Base-by-base conservation (phyloP, 2,888 invertebrate genomes). In the Adelognathus sp. region DNA sequence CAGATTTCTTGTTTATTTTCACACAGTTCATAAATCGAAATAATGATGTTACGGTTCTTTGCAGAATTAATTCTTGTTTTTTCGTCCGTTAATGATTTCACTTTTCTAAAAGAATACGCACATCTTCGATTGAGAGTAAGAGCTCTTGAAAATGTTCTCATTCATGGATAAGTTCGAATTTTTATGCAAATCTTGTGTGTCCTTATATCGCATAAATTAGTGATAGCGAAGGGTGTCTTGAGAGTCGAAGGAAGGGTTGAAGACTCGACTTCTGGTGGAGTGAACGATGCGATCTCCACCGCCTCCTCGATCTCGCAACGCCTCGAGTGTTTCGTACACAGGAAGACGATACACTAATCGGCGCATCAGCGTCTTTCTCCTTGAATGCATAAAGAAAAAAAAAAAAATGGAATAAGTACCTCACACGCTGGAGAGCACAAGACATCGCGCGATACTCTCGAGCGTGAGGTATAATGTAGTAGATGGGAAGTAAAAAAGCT, bases 401-500 rank as follows among this genome's bases (percentile, higher is more conserved):
- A 31, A 36, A 36, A 54, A 64, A 11, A 61, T 52, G 21, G 18
- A 58, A 50, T 66, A 66, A 66, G 73, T 60, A 60, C 69, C 64
- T 66, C 70, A 52, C 11, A 33, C 29, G 66, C 36, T 11, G 60
- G 52, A n/a, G n/a, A 70, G 61, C 70, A 29, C 60, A 63, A 78
- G 64, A 29, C 64, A 5, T 36, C 46, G 24, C 14, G 9, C n/a
- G 7, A 21, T 60, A 60, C 44, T 46, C 71, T 79, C 70, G 61
- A 54, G 60, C 44, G 18, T 16, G 39, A 50, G 29, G 78, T 52
- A 78, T 78, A 78, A 78, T 78, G 58, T 58, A 61, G 60, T 66
- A 14, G 70, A 4, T 24, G 33, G n/a, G n/a, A 31, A 56, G 31
- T 18, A 7, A 56, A 56, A 56, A 56, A 56, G 11, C 21, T 50